Evolutionary conservation across 2,888 invertebrate species (phyloP), one percentile per base, ranked within the genome.

Genomic region (Ischnura elegans): DNA sequence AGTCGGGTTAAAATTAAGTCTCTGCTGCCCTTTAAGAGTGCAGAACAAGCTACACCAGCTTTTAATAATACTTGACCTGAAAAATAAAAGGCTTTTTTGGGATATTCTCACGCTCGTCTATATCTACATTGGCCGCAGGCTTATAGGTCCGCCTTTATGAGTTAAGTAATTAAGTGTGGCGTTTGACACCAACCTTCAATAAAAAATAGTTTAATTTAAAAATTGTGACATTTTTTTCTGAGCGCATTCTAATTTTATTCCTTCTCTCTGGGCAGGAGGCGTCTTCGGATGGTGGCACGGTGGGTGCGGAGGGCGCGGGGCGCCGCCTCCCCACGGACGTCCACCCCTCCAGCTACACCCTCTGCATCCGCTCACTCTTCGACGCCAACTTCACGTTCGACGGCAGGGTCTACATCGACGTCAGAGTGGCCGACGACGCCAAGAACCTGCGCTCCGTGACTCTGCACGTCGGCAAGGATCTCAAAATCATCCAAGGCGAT

Each of bases 371-470:
- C 90, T 43, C 90, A 10, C 61, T 61, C 61, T 61, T 90, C 43
- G 90, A 90, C 43, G 43, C 36, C 42, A 90, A 90, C 90, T 90
- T 90, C 87, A 87, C 87, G 10, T 93, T 93, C 93, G 87, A 87
- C 51, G 93, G 93, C n/a, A 87, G 87, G 29, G 93, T 93, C 5
- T 93, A 66, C 76, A 93, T 93, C 87, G 87, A 93, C 66, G 87
- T 93, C 45, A 87, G 76, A 55, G 87, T 93, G 29, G 51, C 13
- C 51, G 45, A 25, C 46, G 87, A 87, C 66, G 61, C 46, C 19
- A 46, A 76, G 43, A 45, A 76, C 47, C 87, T 66, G 61, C 61
- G 45, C 43, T 66, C 87, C 55, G 87, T 93, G 42, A 87, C 87
- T 43, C 84, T 93, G 55, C 93, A 93, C 43, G 45, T 76, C 66